A percentile compares a stretch with the other conserved stretches of the same genome.
These are phyloP conservation scores for Jacana jacana DNA, from an alignment of 2,113 vertebrate genomes.

Conservation along the genomic window DNA sequence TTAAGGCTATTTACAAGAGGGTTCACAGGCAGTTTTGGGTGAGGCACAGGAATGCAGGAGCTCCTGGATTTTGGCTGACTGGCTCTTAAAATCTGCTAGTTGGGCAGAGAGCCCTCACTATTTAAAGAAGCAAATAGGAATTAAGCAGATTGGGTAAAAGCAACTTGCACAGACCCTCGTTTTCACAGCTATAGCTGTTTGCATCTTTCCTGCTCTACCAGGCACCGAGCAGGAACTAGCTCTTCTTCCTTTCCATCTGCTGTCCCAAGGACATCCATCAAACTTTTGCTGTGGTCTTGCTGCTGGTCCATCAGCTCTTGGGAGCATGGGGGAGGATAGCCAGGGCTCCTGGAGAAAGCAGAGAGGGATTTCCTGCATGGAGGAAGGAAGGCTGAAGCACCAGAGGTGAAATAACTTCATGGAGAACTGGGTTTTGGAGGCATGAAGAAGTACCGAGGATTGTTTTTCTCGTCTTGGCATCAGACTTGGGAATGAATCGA, in stretches of 20 bases:
- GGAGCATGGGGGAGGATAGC: fast-evolving
- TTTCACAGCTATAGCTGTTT: not conserved
- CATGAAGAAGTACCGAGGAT: fast-evolving
- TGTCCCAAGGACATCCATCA: not conserved
- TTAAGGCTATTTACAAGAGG: not conserved
- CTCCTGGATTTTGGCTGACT: not conserved
- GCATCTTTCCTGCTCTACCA: not conserved
- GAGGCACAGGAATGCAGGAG: not conserved
- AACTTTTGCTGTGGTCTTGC: fast-evolving
- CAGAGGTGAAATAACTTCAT: not conserved
- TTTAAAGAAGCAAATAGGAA: not conserved
- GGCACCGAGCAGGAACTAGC: not conserved
- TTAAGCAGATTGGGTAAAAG: not conserved
- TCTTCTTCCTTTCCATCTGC: not conserved
- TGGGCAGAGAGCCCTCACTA: not conserved
- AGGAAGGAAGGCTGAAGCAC: not conserved
- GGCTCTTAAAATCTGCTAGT: not conserved
- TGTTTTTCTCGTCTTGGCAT: not conserved
- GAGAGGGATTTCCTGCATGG: not conserved
- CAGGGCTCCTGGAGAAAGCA: not conserved
- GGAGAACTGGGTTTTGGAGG: not conserved
- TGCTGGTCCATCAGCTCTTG: not conserved
- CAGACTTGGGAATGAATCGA: not conserved
- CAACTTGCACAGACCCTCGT: not conserved
- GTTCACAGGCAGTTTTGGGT: not conserved